Evolutionary conservation across 30 jellyfish, hydroid and myxozoan genomes (phyloP).

Genomic region (Turritopsis rubra): DNA sequence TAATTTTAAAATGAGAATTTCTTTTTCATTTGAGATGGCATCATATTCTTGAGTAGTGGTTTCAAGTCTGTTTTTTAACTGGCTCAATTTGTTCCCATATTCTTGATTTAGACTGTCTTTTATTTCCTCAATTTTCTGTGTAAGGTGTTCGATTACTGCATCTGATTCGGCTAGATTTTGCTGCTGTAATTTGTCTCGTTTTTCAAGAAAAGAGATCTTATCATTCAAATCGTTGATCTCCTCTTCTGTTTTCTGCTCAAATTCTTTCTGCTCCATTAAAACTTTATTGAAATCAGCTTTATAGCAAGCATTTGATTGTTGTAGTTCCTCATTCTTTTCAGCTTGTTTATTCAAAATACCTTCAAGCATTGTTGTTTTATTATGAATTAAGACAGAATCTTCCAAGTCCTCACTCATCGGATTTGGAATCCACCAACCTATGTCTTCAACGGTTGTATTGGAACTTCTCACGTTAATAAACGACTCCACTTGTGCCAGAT

Average conservation of each 20-base stretch:
- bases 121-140: not conserved
- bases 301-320: constrained; percentile 13
- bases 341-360: constrained; percentile 45
- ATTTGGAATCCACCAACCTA: constrained; percentile 58
- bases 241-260: constrained; percentile 8
- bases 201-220: constrained; percentile 8
- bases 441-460: constrained; percentile 18
- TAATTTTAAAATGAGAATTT: not conserved
- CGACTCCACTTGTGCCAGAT: not conserved
- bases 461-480: not conserved
- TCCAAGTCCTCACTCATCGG: constrained; percentile 42
- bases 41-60: not conserved
- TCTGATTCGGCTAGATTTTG: constrained; percentile 14
- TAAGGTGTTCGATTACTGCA: not conserved
- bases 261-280: constrained; percentile 1
- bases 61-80: not conserved
- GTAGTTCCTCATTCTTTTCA: constrained; percentile 60
- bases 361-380: constrained; percentile 71
- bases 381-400: constrained; percentile 65
- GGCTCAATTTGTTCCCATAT: not conserved
- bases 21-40: not conserved
- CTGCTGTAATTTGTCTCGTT: not conserved
- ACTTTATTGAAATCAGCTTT: not conserved
- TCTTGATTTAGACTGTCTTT: not conserved
- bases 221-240: not conserved